Evolutionary conservation across 2,113 vertebrate genomes (phyloP).

Genomic region (Lepidothrix coronata): DNA sequence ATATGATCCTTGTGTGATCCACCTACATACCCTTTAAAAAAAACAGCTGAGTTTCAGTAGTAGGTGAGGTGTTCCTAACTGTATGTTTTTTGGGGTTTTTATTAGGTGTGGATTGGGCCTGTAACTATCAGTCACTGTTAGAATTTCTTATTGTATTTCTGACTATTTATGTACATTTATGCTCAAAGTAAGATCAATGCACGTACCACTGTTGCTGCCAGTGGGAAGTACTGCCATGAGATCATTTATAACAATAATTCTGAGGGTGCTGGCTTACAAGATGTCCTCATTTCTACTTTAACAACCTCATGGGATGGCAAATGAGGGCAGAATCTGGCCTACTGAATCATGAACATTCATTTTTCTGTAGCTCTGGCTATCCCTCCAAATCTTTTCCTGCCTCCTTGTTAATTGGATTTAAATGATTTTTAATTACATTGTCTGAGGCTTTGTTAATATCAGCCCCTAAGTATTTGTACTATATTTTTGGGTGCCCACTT

Average conservation of each 20-base stretch:
- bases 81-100: background rate
- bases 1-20: background rate
- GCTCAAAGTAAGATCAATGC: background rate
- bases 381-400: conserved; percentile 17
- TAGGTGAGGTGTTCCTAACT: background rate
- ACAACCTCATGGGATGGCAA: background rate
- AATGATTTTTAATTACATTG: conserved; percentile 34
- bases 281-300: background rate
- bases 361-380: background rate
- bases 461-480: background rate
- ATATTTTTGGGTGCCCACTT: conserved; percentile 29
- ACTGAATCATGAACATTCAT: accelerated
- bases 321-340: background rate
- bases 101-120: background rate
- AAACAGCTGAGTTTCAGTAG: background rate
- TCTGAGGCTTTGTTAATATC: conserved; percentile 29
- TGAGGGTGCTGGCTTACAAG: accelerated
- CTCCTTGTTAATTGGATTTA: conserved; percentile 27
- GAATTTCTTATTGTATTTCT: background rate
- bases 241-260: background rate
- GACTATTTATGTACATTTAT: background rate
- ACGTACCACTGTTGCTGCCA: background rate
- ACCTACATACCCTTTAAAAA: background rate
- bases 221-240: background rate
- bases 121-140: background rate